Evolutionary conservation across 2,113 vertebrate species (phyloP), one percentile per base, ranked within the genome.

Genomic region (Pagrus major): DNA sequence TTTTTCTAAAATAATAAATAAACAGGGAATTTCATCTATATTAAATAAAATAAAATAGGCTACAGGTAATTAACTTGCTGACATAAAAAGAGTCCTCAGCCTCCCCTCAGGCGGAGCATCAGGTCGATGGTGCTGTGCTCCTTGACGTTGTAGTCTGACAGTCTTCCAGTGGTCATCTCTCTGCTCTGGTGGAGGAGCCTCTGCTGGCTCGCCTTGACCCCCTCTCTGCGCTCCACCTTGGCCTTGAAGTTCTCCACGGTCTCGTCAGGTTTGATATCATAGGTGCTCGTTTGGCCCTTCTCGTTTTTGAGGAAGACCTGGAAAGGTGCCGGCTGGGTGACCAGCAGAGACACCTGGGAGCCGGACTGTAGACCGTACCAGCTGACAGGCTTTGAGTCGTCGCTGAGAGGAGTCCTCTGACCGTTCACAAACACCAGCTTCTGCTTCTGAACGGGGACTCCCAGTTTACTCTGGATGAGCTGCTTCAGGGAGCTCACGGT

Each of bases 231-330:
- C 29, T 71, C 8, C 0, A 95, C 90, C 55, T 55, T 88, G 1
- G 0, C 9, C 80, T 87, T 93, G 71, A 95, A 93, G 39, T 64
- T 2, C 9, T 0, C 7, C 20, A 95, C 94, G 0, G 83, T 90
- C 83, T 92, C 87, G 0, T 80, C 71, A 0, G 58, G 76, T 4
- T 5, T 25, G 60, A 95, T 27, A 0, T 93, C 79, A 0, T 93
- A 94, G 0, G 93, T 93, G 29, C 1, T 82, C 0, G 0, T 0
- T 9, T 49, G 0, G 1, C 87, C 83, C 16, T 86, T 92, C 0
- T 81, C 83, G 21, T 92, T 93, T 49, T 0, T 85, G 29, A 95
- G 84, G 42, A 94, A 93, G n/a, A n/a, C n/a, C n/a, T n/a, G n/a
- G n/a, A n/a, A n/a, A n/a, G n/a, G n/a, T n/a, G n/a, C n/a, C 1